phyloP scores from a whole-genome alignment of 1,140 invertebrate genomes.

The Chironomus tepperi region DNA sequence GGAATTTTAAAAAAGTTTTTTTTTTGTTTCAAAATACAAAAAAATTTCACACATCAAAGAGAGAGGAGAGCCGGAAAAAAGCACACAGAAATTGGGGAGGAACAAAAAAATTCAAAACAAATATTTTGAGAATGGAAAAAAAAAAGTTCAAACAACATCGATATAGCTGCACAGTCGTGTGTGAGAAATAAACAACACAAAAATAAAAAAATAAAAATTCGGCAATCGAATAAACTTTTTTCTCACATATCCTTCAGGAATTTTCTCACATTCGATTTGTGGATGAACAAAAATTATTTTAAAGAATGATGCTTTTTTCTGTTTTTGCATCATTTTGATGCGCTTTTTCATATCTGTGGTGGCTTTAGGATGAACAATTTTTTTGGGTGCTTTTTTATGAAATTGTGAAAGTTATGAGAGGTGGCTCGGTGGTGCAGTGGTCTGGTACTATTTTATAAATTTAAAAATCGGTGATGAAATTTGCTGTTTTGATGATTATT shows the following conservation, averaged over 20 bases:
- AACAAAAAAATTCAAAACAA: conserved; percentile 22
- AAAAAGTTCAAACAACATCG: conserved; percentile 7
- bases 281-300: too few species aligned
- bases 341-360: too few species aligned
- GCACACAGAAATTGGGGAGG: neutral
- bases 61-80: neutral
- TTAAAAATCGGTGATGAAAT: too few species aligned
- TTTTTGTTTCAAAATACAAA: neutral
- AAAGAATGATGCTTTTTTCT: too few species aligned
- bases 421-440: too few species aligned
- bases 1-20: neutral
- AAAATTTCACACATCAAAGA: neutral
- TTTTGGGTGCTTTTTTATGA: too few species aligned
- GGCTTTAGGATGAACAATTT: too few species aligned
- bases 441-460: too few species aligned
- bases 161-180: neutral
- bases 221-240: neutral
- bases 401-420: too few species aligned
- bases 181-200: neutral
- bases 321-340: too few species aligned
- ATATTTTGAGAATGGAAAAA: neutral
- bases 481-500: too few species aligned
- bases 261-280: neutral
- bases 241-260: neutral
- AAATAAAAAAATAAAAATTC: neutral